Evolutionary conservation across 2,888 invertebrate genomes (phyloP).

Genomic region (Drosophila siamana): DNA sequence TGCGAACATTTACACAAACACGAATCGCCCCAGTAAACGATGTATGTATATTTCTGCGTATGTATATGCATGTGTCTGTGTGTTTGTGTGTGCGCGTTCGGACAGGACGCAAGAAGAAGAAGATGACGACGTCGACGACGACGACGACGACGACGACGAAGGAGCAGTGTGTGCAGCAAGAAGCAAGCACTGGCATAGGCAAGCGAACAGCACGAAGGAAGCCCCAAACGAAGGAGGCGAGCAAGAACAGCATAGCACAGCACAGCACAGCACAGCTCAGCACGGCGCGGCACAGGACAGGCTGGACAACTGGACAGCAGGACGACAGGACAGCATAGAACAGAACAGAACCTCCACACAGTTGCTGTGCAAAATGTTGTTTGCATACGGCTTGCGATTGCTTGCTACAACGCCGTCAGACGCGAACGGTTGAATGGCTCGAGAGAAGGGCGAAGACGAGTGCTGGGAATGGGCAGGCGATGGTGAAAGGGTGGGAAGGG

Average conservation of each 20-base stretch:
- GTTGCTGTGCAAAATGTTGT: constrained; percentile 81
- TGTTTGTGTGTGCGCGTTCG: constrained; percentile 36
- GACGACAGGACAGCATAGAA: neutral
- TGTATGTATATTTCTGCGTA: neutral
- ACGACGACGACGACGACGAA: neutral
- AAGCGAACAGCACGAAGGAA: constrained; percentile 56
- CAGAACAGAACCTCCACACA: constrained; percentile 23
- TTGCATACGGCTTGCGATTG: constrained; percentile 84
- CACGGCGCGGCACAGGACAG: constrained; percentile 1
- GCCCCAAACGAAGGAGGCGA: constrained; percentile 74
- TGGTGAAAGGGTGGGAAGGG: constrained; percentile 1
- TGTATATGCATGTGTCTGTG: neutral
- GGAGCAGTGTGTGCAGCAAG: constrained; percentile 42
- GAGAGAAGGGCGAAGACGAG: constrained; percentile 1
- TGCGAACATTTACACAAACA: constrained; percentile 81
- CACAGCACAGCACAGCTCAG: constrained; percentile 4
- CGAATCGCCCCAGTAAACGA: constrained; percentile 48
- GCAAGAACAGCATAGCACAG: constrained; percentile 64
- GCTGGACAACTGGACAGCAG: constrained; percentile 3
- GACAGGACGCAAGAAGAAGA: constrained; percentile 63
- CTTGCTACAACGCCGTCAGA: constrained; percentile 59
- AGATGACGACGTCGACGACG: neutral
- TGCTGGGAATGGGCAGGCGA: neutral
- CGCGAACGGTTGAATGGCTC: constrained; percentile 17
- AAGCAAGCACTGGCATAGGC: constrained; percentile 61